These are phyloP conservation scores for Rhabdophis nuchalis DNA, from an alignment of 2,797 vertebrate species.

Conservation along the genomic window DNA sequence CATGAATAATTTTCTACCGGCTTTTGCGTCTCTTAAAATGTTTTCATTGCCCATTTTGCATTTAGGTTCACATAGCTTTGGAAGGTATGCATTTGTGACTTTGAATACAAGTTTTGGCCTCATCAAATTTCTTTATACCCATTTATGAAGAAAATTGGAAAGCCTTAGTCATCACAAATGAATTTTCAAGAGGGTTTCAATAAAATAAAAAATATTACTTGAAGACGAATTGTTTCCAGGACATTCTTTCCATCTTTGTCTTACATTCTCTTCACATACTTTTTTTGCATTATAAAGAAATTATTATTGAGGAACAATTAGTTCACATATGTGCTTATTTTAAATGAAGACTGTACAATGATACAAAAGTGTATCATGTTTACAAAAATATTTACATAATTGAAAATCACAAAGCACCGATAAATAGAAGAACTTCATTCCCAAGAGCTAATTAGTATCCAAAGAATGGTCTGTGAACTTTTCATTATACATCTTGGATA, in stretches of 20 bases:
- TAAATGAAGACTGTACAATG: background rate
- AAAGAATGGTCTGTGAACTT: background rate
- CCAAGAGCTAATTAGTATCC: background rate
- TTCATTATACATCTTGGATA: background rate
- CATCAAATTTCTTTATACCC: background rate
- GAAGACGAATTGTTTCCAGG: background rate
- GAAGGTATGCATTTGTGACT: background rate
- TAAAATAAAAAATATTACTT: background rate
- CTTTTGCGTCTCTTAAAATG: background rate
- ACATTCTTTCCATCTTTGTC: background rate
- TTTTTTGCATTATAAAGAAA: background rate
- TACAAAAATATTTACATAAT: background rate
- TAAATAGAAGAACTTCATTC: background rate
- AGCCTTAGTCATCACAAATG: background rate
- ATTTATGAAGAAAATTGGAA: background rate
- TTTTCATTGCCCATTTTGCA: background rate
- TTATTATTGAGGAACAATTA: background rate
- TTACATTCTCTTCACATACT: background rate
- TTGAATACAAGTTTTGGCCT: background rate
- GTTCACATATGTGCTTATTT: background rate
- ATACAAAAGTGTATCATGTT: background rate
- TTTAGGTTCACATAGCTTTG: background rate
- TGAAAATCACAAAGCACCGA: background rate
- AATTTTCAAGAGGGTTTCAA: background rate
- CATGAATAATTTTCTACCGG: background rate